phyloP scores from a whole-genome alignment of 2,888 invertebrate species.

The Lasioglossum vierecki region DNA sequence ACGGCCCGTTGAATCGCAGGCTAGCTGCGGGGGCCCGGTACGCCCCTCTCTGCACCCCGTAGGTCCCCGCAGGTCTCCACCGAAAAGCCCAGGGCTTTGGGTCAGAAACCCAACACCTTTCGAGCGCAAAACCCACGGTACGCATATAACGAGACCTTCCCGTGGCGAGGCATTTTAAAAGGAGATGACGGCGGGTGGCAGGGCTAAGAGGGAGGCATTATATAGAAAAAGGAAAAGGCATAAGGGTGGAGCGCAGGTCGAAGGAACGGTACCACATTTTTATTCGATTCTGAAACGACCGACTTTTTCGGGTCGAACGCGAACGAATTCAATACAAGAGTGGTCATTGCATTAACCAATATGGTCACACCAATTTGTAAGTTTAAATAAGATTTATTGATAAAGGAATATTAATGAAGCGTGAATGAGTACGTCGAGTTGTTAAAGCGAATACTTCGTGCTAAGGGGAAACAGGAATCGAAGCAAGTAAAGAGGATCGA shows the following conservation, averaged over 20 bases:
- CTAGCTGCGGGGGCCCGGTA: constrained; percentile 44
- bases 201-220: constrained; percentile 44
- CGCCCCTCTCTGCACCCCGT: background rate
- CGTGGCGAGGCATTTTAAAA: constrained; percentile 73
- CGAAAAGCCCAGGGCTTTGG: constrained; percentile 70
- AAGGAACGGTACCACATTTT: constrained; percentile 68
- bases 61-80: background rate
- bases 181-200: constrained; percentile 59
- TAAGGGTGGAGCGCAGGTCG: constrained; percentile 61
- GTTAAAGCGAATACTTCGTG: background rate
- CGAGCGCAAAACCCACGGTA: constrained; percentile 70
- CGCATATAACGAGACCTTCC: constrained; percentile 78
- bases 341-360: background rate
- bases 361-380: background rate
- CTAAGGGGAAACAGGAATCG: background rate
- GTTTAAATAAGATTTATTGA: background rate
- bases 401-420: background rate
- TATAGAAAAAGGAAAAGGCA: constrained; percentile 60
- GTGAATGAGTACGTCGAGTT: background rate
- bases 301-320: background rate
- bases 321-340: background rate
- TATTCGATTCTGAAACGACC: constrained; percentile 54
- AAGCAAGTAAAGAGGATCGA: background rate
- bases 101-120: constrained; percentile 81
- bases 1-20: constrained; percentile 53